Percentiles rank a stretch among this genome's conserved stretches.
Evolutionary conservation across 2,888 invertebrate species (phyloP).

Genomic region (Andrena bicolor): DNA sequence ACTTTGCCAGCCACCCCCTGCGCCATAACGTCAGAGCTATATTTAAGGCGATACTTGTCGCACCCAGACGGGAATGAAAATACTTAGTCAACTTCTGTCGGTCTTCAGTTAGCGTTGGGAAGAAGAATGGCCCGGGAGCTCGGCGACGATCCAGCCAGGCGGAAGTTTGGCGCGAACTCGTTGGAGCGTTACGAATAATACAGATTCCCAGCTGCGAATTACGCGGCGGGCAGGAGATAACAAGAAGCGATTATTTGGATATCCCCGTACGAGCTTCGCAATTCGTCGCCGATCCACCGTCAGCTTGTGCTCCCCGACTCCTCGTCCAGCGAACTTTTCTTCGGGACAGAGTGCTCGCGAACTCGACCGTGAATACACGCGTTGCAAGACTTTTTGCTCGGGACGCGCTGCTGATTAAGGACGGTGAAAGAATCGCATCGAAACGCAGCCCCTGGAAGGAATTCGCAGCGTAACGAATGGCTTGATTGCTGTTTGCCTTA

Average conservation of each 20-base stretch:
- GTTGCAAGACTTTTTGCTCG: neutral
- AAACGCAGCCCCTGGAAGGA: neutral
- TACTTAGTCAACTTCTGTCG: constrained; percentile 20
- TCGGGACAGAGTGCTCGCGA: neutral
- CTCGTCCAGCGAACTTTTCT: neutral
- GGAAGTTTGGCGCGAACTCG: constrained; percentile 23
- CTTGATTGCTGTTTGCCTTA: constrained; percentile 42
- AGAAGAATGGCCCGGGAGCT: constrained; percentile 30
- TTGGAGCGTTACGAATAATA: constrained; percentile 39
- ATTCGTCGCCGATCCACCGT: neutral
- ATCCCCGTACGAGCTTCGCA: constrained; percentile 13
- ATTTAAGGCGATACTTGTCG: constrained; percentile 39
- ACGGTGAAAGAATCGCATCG: constrained; percentile 28
- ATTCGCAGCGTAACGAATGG: constrained; percentile 19
- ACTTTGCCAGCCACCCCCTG: neutral
- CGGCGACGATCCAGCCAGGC: constrained; percentile 16
- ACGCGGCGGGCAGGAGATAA: constrained; percentile 31
- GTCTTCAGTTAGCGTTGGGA: constrained; percentile 16
- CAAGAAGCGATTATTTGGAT: constrained; percentile 26
- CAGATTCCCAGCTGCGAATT: constrained; percentile 36
- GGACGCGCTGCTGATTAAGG: constrained; percentile 29
- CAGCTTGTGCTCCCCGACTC: constrained; percentile 6
- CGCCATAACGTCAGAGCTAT: constrained; percentile 2
- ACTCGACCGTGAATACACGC: constrained; percentile 14
- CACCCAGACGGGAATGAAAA: constrained; percentile 21